Evolutionary conservation across 2,797 vertebrate species (phyloP).

Genomic region (Anas bahamensis): DNA sequence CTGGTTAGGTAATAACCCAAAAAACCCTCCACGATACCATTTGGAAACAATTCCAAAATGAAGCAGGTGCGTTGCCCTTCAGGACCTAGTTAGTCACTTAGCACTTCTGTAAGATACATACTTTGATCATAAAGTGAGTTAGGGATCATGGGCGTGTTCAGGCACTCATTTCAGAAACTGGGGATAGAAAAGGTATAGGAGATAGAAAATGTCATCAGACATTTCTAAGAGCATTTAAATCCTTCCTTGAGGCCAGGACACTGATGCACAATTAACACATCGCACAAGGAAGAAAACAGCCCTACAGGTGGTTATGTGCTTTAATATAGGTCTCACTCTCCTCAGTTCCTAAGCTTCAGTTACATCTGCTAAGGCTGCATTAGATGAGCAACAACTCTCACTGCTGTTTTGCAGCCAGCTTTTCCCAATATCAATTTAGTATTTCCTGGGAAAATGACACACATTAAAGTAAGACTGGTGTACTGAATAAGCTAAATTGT

Average conservation of each 20-base stretch:
- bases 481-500: not conserved
- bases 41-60: not conserved
- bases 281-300: not conserved
- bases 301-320: not conserved
- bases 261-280: not conserved
- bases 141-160: not conserved
- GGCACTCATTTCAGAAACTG: not conserved
- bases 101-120: not conserved
- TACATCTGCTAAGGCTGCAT: not conserved
- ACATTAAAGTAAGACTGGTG: not conserved
- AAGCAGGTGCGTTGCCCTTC: not conserved
- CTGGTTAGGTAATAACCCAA: not conserved
- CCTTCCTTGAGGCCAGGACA: not conserved
- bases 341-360: not conserved
- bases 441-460: not conserved
- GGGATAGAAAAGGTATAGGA: not conserved
- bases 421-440: not conserved
- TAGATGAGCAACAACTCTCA: not conserved
- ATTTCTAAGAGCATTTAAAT: not conserved
- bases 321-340: not conserved
- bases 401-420: not conserved
- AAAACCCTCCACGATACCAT: rapidly evolving
- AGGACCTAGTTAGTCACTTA: not conserved
- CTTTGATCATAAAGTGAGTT: not conserved
- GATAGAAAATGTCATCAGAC: not conserved